A percentile compares a stretch with the other conserved stretches of the same genome.
Conservation (phyloP, 2,113 vertebrate genomes). For the Amblyornis subalaris region DNA sequence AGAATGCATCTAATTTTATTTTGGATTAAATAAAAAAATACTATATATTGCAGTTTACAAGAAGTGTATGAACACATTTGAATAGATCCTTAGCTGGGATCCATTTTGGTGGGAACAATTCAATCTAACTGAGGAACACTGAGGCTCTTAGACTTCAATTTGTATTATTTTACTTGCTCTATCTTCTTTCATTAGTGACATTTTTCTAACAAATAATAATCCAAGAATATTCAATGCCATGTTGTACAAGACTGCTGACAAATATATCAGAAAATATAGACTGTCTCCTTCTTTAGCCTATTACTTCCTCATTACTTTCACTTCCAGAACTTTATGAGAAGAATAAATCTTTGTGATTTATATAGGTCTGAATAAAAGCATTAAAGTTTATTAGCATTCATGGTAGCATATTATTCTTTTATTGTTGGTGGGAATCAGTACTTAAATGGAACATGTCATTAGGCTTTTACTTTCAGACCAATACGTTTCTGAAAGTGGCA, state of each 20-base stretch:
- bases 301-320: constrained; percentile 17
- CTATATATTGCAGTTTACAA: neutral
- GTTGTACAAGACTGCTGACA: neutral
- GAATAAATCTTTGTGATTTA: constrained; percentile 19
- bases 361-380: constrained; percentile 14
- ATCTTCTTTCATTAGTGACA: neutral
- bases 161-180: neutral
- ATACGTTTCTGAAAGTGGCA: neutral
- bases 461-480: neutral
- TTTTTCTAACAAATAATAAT: neutral
- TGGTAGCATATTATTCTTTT: neutral
- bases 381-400: neutral
- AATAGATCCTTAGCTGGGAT: neutral
- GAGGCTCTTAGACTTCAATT: neutral
- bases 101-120: neutral
- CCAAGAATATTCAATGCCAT: neutral
- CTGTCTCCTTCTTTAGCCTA: neutral
- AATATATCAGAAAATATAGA: constrained; percentile 11
- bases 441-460: neutral
- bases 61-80: neutral
- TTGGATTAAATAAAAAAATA: neutral
- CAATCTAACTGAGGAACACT: neutral
- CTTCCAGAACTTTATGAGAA: neutral
- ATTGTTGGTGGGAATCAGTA: neutral
- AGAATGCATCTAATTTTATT: neutral